These are phyloP conservation scores for Hippasteria phrygiana DNA, from an alignment of 53 echinoderm and acorn worm genomes.

Conservation along the genomic window DNA sequence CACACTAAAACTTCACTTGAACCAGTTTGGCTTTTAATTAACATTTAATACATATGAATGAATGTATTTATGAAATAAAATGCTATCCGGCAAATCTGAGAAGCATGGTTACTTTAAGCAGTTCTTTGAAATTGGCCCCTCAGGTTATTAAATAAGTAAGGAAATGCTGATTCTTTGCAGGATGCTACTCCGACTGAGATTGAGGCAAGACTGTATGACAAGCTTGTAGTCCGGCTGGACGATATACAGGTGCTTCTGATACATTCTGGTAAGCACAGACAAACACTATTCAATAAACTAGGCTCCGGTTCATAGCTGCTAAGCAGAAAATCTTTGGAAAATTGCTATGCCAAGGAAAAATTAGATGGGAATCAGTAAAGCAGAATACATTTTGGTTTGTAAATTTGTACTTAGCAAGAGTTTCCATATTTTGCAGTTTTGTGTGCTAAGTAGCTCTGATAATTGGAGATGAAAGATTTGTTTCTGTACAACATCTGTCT, in stretches of 20 bases:
- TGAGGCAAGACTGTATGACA: slow-evolving; percentile 91
- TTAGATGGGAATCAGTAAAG: not conserved
- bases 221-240: slow-evolving; percentile 86
- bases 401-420: too few relatives aligned
- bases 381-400: not conserved
- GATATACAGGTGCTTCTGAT: slow-evolving; percentile 92
- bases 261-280: slow-evolving; percentile 68
- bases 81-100: too few relatives aligned
- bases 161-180: slow-evolving; percentile 49
- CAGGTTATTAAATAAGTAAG: too few relatives aligned
- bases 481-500: too few relatives aligned
- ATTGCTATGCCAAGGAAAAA: not conserved
- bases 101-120: too few relatives aligned
- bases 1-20: too few relatives aligned
- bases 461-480: too few relatives aligned
- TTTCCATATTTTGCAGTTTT: too few relatives aligned
- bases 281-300: not conserved
- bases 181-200: slow-evolving; percentile 98
- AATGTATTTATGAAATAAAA: too few relatives aligned
- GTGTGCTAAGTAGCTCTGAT: too few relatives aligned
- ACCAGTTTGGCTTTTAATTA: too few relatives aligned
- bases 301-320: not conserved
- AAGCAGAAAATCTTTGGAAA: not conserved
- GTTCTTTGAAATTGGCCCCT: not conserved
- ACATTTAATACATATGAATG: too few relatives aligned